Conservation (phyloP, 1,140 invertebrate genomes). For the Centruroides vittatus region DNA sequence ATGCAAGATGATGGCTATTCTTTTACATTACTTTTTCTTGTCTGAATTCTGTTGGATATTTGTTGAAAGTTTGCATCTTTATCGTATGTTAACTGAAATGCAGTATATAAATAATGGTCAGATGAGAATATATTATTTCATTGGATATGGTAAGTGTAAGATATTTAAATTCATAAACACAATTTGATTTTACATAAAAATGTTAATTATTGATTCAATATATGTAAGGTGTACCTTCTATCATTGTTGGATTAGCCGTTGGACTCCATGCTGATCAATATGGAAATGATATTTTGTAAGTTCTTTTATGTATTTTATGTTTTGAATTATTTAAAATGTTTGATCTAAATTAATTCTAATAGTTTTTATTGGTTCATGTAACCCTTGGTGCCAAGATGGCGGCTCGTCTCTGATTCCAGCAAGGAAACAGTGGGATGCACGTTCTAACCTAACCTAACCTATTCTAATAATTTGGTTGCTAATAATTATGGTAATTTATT, state of each 20-base stretch:
- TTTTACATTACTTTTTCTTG: slow-evolving; percentile 83
- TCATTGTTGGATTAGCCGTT: slow-evolving; percentile 76
- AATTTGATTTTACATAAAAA: too few relatives aligned
- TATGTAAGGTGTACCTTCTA: slow-evolving; percentile 50
- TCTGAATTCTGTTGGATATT: slow-evolving; percentile 78
- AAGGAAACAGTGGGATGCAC: too few relatives aligned
- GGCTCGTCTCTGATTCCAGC: too few relatives aligned
- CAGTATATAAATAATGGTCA: slow-evolving; percentile 89
- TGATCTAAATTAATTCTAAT: too few relatives aligned
- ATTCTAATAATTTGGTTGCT: too few relatives aligned
- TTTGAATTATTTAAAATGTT: too few relatives aligned
- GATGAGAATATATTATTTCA: slow-evolving; percentile 85
- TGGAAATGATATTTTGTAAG: slow-evolving; percentile 82
- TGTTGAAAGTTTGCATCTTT: slow-evolving; percentile 79
- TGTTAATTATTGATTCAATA: background rate
- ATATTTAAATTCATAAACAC: background rate
- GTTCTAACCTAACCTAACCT: too few relatives aligned
- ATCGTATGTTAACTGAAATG: slow-evolving; percentile 87
- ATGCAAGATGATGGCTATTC: slow-evolving; percentile 81
- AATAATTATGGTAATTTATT: too few relatives aligned
- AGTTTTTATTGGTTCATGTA: too few relatives aligned
- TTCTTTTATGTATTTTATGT: too few relatives aligned
- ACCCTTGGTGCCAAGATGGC: too few relatives aligned
- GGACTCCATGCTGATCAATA: slow-evolving; percentile 86
- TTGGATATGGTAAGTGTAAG: slow-evolving; percentile 56